Evolutionary conservation across 2,888 invertebrate species (phyloP).

Genomic region (Bombylius major): DNA sequence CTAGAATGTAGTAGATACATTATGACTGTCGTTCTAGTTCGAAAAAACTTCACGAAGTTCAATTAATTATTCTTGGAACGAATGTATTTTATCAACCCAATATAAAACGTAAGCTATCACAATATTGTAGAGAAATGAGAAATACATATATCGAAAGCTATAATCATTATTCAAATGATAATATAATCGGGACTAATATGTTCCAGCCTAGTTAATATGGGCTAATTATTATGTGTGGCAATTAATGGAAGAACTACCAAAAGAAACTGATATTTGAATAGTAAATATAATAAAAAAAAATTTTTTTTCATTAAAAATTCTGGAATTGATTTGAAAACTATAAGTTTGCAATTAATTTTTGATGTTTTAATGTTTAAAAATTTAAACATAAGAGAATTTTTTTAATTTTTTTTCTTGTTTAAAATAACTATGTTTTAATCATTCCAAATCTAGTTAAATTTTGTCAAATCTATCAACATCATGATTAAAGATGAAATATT

Average conservation of each 20-base stretch:
- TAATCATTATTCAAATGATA: slow-evolving; percentile 18
- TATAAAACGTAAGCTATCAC: slow-evolving; percentile 40
- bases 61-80: slow-evolving; percentile 28
- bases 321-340: slow-evolving; percentile 69
- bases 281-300: slow-evolving; percentile 29
- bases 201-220: slow-evolving; percentile 36
- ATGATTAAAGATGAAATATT: slow-evolving; percentile 57
- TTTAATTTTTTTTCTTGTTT: not conserved
- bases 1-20: too few species aligned
- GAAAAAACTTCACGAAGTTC: slow-evolving; percentile 36
- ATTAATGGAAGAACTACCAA: slow-evolving; percentile 28
- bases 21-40: slow-evolving; percentile 19
- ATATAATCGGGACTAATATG: slow-evolving; percentile 31
- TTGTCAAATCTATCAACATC: slow-evolving; percentile 64
- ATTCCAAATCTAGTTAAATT: slow-evolving; percentile 55
- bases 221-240: slow-evolving; percentile 37
- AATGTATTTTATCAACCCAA: slow-evolving; percentile 48
- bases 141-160: not conserved
- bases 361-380: slow-evolving; percentile 57
- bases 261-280: slow-evolving; percentile 9
- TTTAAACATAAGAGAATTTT: too few species aligned
- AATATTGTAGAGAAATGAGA: not conserved
- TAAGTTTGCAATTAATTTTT: slow-evolving; percentile 82
- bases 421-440: slow-evolving; percentile 40
- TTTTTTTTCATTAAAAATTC: slow-evolving; percentile 38